Evolutionary conservation across 1,140 invertebrate species (phyloP).

Genomic region (Rhagoletis pomonella): DNA sequence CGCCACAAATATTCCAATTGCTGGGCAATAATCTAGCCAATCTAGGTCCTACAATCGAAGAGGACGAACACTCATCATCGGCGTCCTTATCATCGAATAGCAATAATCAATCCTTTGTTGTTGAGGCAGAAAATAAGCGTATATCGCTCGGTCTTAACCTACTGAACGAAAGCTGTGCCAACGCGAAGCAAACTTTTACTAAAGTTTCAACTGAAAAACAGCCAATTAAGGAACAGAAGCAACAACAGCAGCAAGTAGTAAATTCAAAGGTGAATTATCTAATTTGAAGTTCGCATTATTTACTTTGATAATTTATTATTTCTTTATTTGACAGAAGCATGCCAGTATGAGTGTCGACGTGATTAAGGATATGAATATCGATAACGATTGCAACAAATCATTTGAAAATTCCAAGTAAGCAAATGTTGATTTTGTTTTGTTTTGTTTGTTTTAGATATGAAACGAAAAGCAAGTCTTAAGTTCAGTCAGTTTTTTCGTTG

Average conservation of each 20-base stretch:
- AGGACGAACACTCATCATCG: slow-evolving; percentile 62
- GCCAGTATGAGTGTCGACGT: slow-evolving; percentile 74
- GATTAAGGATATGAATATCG: slow-evolving; percentile 63
- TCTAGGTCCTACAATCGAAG: slow-evolving; percentile 69
- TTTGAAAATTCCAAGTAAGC: slow-evolving; percentile 71
- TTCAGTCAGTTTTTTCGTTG: too few relatives aligned
- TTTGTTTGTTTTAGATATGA: too few relatives aligned
- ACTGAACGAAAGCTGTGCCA: slow-evolving; percentile 40
- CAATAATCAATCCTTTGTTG: slow-evolving; percentile 62
- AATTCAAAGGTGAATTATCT: slow-evolving; percentile 52
- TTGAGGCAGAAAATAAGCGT: slow-evolving; percentile 42
- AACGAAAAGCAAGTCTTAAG: too few relatives aligned
- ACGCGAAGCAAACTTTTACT: neutral
- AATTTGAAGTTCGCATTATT: slow-evolving; percentile 22
- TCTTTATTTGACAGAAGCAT: slow-evolving; percentile 64
- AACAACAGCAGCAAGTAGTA: neutral
- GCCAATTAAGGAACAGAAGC: slow-evolving; percentile 2
- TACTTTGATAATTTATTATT: slow-evolving; percentile 11
- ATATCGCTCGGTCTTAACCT: neutral
- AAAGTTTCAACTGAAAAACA: neutral
- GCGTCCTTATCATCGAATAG: neutral
- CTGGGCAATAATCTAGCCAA: slow-evolving; percentile 56
- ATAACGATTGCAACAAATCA: slow-evolving; percentile 72
- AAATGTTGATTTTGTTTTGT: neutral
- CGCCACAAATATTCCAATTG: slow-evolving; percentile 54